phyloP scores from a whole-genome alignment of 2,797 vertebrate genomes.

The Chelon auratus region DNA sequence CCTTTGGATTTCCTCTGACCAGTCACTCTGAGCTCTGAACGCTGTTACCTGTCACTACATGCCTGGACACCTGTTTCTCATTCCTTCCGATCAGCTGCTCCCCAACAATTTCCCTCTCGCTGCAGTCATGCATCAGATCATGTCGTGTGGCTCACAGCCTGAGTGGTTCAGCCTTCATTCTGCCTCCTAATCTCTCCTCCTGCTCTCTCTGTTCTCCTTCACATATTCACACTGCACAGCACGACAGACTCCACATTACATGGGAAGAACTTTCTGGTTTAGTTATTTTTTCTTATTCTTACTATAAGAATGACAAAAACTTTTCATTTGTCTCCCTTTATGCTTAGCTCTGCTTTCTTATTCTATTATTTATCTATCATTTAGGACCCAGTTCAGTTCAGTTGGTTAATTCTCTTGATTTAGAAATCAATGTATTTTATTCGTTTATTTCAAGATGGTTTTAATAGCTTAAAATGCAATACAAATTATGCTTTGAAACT shows the following conservation, averaged over 20 bases:
- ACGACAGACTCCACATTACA: neutral
- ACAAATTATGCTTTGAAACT: conserved; percentile 16
- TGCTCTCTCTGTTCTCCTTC: neutral
- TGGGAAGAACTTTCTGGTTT: neutral
- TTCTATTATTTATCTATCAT: neutral
- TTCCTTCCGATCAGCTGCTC: neutral
- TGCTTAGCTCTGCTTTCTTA: neutral
- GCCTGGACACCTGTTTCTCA: conserved; percentile 13
- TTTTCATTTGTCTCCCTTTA: neutral
- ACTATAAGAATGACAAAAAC: too few relatives aligned
- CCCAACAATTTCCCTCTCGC: neutral
- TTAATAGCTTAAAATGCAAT: too few relatives aligned
- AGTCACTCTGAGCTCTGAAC: neutral
- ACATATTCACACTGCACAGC: neutral
- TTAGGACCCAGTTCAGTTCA: neutral
- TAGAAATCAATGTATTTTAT: neutral
- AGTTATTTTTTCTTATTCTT: neutral
- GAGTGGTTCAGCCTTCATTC: too few relatives aligned
- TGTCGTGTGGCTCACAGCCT: neutral
- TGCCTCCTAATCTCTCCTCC: too few relatives aligned
- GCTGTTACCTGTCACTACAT: neutral
- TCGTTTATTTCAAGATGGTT: neutral
- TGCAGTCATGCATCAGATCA: neutral
- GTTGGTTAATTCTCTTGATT: neutral
- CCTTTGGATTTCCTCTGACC: neutral